Percentiles rank a stretch among this genome's conserved stretches.
phyloP scores from a whole-genome alignment of 2,797 vertebrate species.

The Darevskia mixta region DNA sequence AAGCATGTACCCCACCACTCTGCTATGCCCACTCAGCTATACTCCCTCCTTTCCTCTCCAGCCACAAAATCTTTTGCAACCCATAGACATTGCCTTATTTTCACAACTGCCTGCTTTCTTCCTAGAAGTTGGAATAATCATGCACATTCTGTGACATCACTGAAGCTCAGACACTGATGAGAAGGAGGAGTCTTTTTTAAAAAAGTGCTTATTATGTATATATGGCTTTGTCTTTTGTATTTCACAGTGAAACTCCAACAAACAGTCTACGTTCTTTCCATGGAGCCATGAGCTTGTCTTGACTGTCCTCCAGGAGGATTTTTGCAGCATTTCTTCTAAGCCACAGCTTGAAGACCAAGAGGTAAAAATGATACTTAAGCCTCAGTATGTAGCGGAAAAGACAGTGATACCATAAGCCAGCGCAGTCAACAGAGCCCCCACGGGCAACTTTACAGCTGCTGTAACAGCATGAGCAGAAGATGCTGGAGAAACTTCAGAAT shows the following conservation, averaged over 20 bases:
- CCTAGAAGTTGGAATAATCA: background rate
- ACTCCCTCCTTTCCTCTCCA: background rate
- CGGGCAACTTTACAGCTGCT: background rate
- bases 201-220: no score
- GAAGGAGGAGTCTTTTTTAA: background rate
- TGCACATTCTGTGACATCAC: background rate
- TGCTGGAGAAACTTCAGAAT: constrained; percentile 9
- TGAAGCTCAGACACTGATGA: background rate
- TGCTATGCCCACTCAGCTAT: background rate
- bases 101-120: background rate
- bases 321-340: background rate
- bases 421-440: background rate
- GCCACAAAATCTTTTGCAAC: background rate
- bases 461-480: background rate
- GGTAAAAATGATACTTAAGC: constrained; percentile 9
- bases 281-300: background rate
- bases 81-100: background rate
- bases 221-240: no score
- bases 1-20: background rate
- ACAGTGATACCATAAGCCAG: background rate
- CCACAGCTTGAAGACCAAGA: background rate
- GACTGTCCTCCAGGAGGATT: background rate
- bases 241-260: background rate
- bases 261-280: background rate
- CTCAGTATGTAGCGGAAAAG: background rate